These are phyloP conservation scores for Chaetogeoica ovagalla DNA, from an alignment of 2,888 invertebrate species.

Conservation along the genomic window DNA sequence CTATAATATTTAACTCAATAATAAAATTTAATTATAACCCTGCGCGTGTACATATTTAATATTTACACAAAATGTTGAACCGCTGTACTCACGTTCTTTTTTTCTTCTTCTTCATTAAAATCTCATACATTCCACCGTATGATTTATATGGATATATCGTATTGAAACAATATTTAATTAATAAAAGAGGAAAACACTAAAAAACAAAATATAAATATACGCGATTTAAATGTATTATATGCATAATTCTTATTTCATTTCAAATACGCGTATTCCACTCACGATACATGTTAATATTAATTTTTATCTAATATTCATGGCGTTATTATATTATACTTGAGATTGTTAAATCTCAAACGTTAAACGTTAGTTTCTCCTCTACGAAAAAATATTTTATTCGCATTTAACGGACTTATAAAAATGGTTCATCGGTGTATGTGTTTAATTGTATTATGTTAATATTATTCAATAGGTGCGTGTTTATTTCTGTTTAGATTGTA, in stretches of 20 bases:
- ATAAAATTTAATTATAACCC: neutral
- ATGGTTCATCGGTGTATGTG: neutral
- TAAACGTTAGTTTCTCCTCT: neutral
- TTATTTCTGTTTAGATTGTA: slow-evolving; percentile 7
- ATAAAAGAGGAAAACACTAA: neutral
- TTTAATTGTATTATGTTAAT: too few species aligned
- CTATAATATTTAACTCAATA: neutral
- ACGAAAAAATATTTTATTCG: neutral
- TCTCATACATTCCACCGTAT: too few species aligned
- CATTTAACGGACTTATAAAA: neutral
- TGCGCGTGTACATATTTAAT: neutral
- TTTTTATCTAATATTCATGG: neutral
- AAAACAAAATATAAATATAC: neutral
- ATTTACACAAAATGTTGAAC: too few species aligned
- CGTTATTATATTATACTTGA: neutral
- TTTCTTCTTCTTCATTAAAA: too few species aligned
- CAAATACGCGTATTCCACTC: too few species aligned
- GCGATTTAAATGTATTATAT: too few species aligned
- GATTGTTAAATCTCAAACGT: too few species aligned
- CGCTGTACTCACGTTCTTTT: too few species aligned
- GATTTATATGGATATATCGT: too few species aligned
- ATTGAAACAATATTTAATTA: too few species aligned
- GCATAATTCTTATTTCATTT: too few species aligned
- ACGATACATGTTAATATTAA: neutral
- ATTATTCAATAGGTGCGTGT: neutral